phyloP scores from a whole-genome alignment of 2,113 vertebrate genomes.

The Sander vitreus region DNA sequence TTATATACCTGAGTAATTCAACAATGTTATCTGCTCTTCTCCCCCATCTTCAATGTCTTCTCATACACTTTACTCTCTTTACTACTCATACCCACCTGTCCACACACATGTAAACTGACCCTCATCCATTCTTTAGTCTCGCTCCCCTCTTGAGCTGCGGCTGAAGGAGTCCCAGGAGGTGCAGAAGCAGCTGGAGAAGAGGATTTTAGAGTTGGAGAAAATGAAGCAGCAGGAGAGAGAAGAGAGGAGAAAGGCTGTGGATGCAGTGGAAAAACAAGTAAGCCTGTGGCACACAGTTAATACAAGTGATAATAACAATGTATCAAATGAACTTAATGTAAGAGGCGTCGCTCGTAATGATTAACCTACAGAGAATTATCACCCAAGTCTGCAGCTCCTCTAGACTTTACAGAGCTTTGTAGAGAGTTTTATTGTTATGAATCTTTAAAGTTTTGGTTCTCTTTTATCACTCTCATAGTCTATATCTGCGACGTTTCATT shows the following conservation, averaged over 20 bases:
- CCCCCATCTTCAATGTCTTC: neutral
- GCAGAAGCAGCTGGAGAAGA: constrained; percentile 92
- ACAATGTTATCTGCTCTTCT: neutral
- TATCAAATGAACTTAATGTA: too few species aligned
- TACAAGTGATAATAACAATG: neutral
- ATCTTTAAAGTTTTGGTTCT: too few species aligned
- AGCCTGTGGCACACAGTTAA: neutral
- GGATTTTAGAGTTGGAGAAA: constrained; percentile 91
- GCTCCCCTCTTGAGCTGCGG: constrained; percentile 87
- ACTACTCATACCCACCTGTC: too few species aligned
- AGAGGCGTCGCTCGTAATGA: neutral
- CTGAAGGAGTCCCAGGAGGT: constrained; percentile 92
- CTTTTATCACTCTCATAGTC: too few species aligned
- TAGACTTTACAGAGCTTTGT: too few species aligned
- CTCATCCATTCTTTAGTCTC: constrained; percentile 52
- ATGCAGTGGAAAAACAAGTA: constrained; percentile 92
- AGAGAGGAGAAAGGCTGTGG: constrained; percentile 90
- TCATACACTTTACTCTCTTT: neutral
- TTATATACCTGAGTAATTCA: neutral
- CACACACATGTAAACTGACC: neutral
- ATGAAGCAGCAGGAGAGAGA: constrained; percentile 91
- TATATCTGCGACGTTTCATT: too few species aligned
- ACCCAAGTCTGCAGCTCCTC: too few species aligned
- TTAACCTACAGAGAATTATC: neutral
- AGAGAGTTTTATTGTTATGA: too few species aligned